Conservation (phyloP, 2,888 invertebrate species). For the Agrilus mali region DNA sequence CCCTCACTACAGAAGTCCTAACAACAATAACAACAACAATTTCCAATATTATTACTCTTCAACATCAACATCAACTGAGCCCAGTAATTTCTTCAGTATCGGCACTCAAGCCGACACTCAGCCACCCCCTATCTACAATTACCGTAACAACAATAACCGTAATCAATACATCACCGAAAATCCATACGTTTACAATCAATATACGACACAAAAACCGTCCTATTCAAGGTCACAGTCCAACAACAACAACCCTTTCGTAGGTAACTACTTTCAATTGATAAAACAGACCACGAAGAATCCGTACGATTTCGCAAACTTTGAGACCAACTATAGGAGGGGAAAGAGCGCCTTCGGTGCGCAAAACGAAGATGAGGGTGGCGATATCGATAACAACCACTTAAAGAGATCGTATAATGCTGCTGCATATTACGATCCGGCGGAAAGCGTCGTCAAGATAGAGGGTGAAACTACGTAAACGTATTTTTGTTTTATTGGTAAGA, state of each 20-base stretch:
- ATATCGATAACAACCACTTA: constrained; percentile 30
- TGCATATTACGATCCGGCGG: constrained; percentile 28
- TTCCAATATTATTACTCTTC: background rate
- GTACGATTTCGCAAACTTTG: constrained; percentile 36
- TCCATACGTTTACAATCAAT: constrained; percentile 4
- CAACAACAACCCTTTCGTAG: constrained; percentile 42
- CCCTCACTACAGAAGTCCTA: constrained; percentile 4
- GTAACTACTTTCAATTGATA: constrained; percentile 33
- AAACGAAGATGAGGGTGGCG: constrained; percentile 19
- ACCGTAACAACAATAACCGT: background rate
- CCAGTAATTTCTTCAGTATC: constrained; percentile 1
- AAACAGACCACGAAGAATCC: constrained; percentile 43
- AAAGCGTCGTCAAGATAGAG: background rate
- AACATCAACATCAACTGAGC: background rate
- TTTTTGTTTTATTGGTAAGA: no score
- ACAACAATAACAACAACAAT: constrained; percentile 5
- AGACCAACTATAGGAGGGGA: constrained; percentile 21
- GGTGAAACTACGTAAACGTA: no score
- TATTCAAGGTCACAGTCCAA: constrained; percentile 21
- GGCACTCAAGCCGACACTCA: no score
- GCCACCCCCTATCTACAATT: background rate
- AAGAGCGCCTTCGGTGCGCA: constrained; percentile 17
- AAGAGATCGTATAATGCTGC: constrained; percentile 36
- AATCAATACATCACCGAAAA: constrained; percentile 1
- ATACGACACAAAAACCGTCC: constrained; percentile 15